These are phyloP conservation scores for Corydoras maculifer DNA, from an alignment of 2,113 vertebrate genomes.

Conservation along the genomic window DNA sequence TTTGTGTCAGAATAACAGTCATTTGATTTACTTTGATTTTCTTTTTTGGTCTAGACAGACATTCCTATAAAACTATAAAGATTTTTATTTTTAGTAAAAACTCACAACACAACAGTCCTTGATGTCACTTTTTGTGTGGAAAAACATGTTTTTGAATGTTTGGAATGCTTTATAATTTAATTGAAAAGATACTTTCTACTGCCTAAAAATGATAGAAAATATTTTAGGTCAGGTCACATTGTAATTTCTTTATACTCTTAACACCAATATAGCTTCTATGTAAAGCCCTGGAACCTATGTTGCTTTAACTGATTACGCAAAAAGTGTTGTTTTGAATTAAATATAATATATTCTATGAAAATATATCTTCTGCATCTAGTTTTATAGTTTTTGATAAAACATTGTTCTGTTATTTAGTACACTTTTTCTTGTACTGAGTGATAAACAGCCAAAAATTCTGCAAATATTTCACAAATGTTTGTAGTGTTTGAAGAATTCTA, in stretches of 20 bases:
- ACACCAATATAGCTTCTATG: neutral
- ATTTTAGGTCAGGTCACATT: constrained; percentile 27
- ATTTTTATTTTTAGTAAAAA: constrained; percentile 17
- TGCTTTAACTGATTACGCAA: constrained; percentile 31
- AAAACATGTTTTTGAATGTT: neutral
- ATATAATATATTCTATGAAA: constrained; percentile 38
- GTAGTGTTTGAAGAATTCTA: constrained; percentile 14
- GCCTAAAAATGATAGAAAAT: constrained; percentile 20
- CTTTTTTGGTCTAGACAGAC: constrained; percentile 31
- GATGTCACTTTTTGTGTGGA: constrained; percentile 12
- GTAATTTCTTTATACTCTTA: constrained; percentile 30
- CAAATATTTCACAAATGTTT: constrained; percentile 6
- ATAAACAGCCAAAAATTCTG: constrained; percentile 3
- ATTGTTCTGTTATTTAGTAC: too few relatives aligned
- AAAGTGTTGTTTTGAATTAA: constrained; percentile 29
- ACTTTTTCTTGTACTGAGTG: too few relatives aligned
- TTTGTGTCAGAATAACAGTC: constrained; percentile 17
- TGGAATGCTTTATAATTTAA: neutral
- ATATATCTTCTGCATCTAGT: constrained; percentile 18
- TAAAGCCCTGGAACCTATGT: neutral
- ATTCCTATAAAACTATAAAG: constrained; percentile 42
- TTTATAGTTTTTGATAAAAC: too few relatives aligned
- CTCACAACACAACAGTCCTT: constrained; percentile 26
- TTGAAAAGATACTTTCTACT: constrained; percentile 21
- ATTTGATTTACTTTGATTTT: constrained; percentile 18